Base-by-base conservation (phyloP, 1,140 invertebrate genomes). In the Coenobita brevimanus region DNA sequence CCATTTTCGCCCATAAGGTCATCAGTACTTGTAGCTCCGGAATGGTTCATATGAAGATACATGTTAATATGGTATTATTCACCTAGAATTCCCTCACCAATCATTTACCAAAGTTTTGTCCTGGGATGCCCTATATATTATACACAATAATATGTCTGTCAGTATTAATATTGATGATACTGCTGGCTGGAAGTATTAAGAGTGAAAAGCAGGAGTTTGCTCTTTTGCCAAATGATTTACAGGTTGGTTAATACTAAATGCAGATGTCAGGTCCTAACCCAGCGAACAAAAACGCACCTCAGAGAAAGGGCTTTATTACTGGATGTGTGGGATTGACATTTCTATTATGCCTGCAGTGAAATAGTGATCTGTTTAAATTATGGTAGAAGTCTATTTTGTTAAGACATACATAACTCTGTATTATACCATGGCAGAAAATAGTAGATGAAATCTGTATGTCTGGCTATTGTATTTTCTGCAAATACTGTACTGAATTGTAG, bases 241-340 rank as follows among this genome's bases (percentile, higher is more conserved):
- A 69, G 43, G 36, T 50, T 57, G 33, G 33, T 71, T 54, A 41
- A 71, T 38, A 79, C 43, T 13, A 57, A 69, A 62, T 75, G 27
- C 54, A 50, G 54, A 43, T 81, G 41, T 43, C 76, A 64, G 85
- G 50, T 87, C 62, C 46, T 57, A 80, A 57, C 62, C 50, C 71
- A 71, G 33, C 69, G 69, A 76, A 60, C 50, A 64, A 62, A 80
- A 76, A 60, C 80, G 62, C 67, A 80, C 62, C 62, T 57, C 46
- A 50, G 41, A 54, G 50, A 60, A 62, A 80, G 41, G 54, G 79
- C 71, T 80, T 57, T 87, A 80, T 60, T 80, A 80, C 41, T 87
- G 43, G 50, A 69, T 69, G 84, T 46, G 84, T 79, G 67, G 50
- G 67, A 54, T 50, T 71, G 41, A 71, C 27, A 80, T 87, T 87